Evolutionary conservation across 2,113 vertebrate species (phyloP), one percentile per base, ranked within the genome.

Genomic region (Anarrhichthys ocellatus): DNA sequence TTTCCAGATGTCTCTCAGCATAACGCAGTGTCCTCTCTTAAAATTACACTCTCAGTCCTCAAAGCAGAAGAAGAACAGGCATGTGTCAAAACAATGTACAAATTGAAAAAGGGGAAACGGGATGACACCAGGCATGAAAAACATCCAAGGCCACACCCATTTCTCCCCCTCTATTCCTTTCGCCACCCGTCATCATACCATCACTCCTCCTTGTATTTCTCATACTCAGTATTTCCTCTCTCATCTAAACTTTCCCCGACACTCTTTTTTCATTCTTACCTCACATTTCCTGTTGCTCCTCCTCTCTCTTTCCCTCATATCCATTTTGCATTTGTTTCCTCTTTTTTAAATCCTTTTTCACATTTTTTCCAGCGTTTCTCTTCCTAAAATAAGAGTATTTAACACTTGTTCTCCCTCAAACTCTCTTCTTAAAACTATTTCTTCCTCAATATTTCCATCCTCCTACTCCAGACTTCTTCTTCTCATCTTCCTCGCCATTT

Each of bases 61-160:
- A 46, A 13, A 29, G 13, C 15, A 59, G 27, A 59, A 6, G 27
- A 29, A 29, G 27, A 63, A 63, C 13, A 18, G 34, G n/a, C 20
- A 22, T 8, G 22, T n/a, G 34, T 62, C 2, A 18, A 62, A 58
- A 36, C 2, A 5, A 20, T 22, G 4, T 6, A n/a, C 34, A 64
- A 13, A 40, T 5, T 22, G 6, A n/a, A 62, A 58, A 64, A 10
- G 15, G 2, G 7, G 8, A 52, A 76, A 32, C 9, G 29, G 3
- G 69, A 38, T 1, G 70, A 54, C 29, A 77, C 46, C 29, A 67
- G 7, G 71, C 42, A 59, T 18, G 24, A 48, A 69, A 64, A 65
- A 50, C 9, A 40, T 56, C 46, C 0, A 1, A 72, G 76, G 78
- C 80, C 86, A 80, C 83, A 73, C 79, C 81, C 78, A 80, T 66